Percentiles rank a stretch among this genome's conserved stretches.
Evolutionary conservation across 2,888 invertebrate genomes (phyloP).

Genomic region (Cryptosula pallasiana): DNA sequence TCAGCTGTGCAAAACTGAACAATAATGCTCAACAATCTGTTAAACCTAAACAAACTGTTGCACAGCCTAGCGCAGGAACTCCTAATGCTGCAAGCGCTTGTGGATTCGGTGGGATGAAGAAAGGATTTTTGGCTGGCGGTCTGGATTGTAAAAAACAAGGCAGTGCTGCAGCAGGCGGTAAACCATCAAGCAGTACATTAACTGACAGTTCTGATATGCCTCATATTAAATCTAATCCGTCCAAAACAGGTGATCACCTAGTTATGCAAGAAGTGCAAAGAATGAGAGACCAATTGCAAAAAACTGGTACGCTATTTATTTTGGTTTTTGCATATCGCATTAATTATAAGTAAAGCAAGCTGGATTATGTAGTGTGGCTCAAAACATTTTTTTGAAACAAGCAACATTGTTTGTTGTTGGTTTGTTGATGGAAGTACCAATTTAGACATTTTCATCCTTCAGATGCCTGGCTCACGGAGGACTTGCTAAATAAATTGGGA

Average conservation of each 20-base stretch:
- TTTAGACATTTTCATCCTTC: background rate
- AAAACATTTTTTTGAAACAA: too few species aligned
- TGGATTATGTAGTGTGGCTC: too few species aligned
- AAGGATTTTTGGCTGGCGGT: slow-evolving; percentile 44
- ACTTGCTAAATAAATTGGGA: slow-evolving; percentile 38
- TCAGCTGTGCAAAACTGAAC: slow-evolving; percentile 25
- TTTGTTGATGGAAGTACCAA: too few species aligned
- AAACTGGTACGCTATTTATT: slow-evolving; percentile 11
- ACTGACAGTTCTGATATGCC: background rate
- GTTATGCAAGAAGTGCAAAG: slow-evolving; percentile 18
- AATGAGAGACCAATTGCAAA: slow-evolving; percentile 15
- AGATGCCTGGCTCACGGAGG: slow-evolving; percentile 39
- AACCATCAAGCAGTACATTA: background rate
- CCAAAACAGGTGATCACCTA: slow-evolving; percentile 11
- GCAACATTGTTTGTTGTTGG: too few species aligned
- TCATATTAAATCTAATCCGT: slow-evolving; percentile 21
- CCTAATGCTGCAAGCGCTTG: background rate
- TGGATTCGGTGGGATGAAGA: slow-evolving; percentile 46
- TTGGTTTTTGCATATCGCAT: too few species aligned
- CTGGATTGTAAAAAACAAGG: slow-evolving; percentile 27
- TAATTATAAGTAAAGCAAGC: too few species aligned
- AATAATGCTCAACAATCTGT: slow-evolving; percentile 12
- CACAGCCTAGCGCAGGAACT: background rate
- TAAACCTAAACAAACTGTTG: background rate
- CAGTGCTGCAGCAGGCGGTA: slow-evolving; percentile 18